A percentile compares a stretch with the other conserved stretches of the same genome.
These are phyloP conservation scores for Centropus unirufus DNA, from an alignment of 2,113 vertebrate species.

Conservation along the genomic window DNA sequence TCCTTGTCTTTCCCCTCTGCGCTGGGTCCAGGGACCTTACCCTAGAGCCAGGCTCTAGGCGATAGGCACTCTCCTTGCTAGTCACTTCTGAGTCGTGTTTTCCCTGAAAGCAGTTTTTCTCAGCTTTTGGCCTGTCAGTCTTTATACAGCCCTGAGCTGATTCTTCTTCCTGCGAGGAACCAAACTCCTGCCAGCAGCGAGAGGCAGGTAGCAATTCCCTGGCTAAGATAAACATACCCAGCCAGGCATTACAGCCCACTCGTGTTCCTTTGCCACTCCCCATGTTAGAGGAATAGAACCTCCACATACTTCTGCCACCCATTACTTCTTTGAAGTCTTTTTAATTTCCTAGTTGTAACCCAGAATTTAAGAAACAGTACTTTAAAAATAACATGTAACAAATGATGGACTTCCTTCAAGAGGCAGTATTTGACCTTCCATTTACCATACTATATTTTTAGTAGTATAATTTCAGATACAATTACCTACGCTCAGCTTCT, in stretches of 20 bases:
- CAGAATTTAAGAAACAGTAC: not conserved
- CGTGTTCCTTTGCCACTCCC: not conserved
- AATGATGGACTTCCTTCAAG: not conserved
- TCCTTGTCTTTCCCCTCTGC: not conserved
- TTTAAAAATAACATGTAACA: not conserved
- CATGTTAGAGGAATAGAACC: not conserved
- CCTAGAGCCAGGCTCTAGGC: not conserved
- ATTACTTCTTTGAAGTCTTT: not conserved
- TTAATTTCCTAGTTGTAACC: not conserved
- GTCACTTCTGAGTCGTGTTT: not conserved
- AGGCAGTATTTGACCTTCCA: not conserved
- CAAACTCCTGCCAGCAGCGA: not conserved
- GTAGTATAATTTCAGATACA: constrained; percentile 21
- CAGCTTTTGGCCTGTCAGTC: not conserved
- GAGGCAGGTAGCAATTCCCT: not conserved
- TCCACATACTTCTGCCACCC: not conserved
- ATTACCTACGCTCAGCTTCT: not conserved
- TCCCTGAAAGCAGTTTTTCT: constrained; percentile 8
- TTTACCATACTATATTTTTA: constrained; percentile 10
- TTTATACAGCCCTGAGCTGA: not conserved
- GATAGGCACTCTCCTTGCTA: not conserved
- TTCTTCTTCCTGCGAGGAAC: not conserved
- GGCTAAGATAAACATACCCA: not conserved
- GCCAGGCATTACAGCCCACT: constrained; percentile 15
- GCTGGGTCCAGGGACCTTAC: not conserved